A percentile compares a stretch with the other conserved stretches of the same genome.
Evolutionary conservation across 1,140 invertebrate genomes (phyloP).

Genomic region (Tyrophagus putrescentiae): DNA sequence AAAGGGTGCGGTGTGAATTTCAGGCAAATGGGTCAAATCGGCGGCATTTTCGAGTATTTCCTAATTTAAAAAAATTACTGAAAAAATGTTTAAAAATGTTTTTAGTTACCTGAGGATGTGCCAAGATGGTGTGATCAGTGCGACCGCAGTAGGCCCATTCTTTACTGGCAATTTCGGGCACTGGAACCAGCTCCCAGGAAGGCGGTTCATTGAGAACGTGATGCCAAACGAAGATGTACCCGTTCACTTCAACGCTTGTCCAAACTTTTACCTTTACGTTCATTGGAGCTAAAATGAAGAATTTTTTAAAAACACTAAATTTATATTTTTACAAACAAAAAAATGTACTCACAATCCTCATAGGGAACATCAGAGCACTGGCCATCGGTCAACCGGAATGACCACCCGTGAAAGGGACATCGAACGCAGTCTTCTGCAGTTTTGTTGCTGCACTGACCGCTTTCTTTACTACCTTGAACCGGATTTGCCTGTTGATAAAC

Average conservation of each 20-base stretch:
- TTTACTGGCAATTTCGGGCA: constrained; percentile 41
- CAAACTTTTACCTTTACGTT: constrained; percentile 44
- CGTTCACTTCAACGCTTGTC: constrained; percentile 50
- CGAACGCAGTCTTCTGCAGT: constrained; percentile 48
- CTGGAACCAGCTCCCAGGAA: constrained; percentile 47
- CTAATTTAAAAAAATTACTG: too few species aligned
- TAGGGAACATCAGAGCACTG: constrained; percentile 54
- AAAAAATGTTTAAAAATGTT: too few species aligned
- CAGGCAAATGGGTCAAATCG: constrained; percentile 59
- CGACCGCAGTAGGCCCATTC: constrained; percentile 51
- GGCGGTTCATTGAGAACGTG: constrained; percentile 55
- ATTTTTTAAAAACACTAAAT: neutral
- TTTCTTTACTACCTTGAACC: neutral
- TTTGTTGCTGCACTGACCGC: neutral
- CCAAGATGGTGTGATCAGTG: constrained; percentile 49
- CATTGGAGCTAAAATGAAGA: constrained; percentile 18
- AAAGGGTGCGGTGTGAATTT: constrained; percentile 50
- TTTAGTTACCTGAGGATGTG: too few species aligned
- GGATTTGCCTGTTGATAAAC: constrained; percentile 48
- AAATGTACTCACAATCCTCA: constrained; percentile 26
- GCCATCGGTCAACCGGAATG: constrained; percentile 54
- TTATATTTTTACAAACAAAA: neutral
- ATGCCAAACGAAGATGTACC: constrained; percentile 64
- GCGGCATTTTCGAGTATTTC: constrained; percentile 58
- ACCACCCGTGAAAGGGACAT: constrained; percentile 78